Base-by-base conservation (phyloP, 64 coral and sea anemone species). In the Exaiptasia diaphana region DNA sequence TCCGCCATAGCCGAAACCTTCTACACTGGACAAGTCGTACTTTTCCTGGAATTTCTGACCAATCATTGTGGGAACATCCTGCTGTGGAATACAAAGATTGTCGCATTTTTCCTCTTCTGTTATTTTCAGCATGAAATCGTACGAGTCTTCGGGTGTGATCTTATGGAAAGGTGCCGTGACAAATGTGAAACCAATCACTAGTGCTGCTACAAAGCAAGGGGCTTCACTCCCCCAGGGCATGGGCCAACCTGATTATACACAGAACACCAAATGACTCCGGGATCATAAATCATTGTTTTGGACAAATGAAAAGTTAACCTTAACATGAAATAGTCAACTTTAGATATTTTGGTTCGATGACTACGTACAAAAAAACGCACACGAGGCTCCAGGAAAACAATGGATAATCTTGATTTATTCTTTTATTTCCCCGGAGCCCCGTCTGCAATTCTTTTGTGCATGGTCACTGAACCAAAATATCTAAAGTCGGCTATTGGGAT, bases 1-100 rank as follows among this genome's bases (percentile, higher is more conserved):
- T 3, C 69, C 69, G 69, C 69, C 69, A 49, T 44, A 73, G 1
- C 69, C 69, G 13, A 73, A 73, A 25, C 38, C n/a, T 11, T 41
- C 26, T 7, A 73, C 43, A 0, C 40, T 41, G n/a, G 69, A 49
- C 27, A 73, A 73, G 25, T 38, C 35, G 40, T 44, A 73, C 20
- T 73, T 46, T 23, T 41, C 69, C 22, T 44, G 69, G 39, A 73
- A 73, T 17, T 41, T 48, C 39, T 73, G 23, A 3, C 23, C 20
- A 37, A 41, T 9, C 0, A 49, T 6, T 27, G 28, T 73, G 2
- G 61, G 36, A 15, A 73, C 69, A 73, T 44, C 4, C 28, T 73
- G 38, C 13, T 44, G 43, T 29, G 69, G 69, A 41, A 73, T 44
- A 3, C 3, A 7, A 27, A 35, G 44, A 22, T 41, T 37, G 28